Conservation (phyloP, 2,113 vertebrate genomes). For the Catagonus wagneri region DNA sequence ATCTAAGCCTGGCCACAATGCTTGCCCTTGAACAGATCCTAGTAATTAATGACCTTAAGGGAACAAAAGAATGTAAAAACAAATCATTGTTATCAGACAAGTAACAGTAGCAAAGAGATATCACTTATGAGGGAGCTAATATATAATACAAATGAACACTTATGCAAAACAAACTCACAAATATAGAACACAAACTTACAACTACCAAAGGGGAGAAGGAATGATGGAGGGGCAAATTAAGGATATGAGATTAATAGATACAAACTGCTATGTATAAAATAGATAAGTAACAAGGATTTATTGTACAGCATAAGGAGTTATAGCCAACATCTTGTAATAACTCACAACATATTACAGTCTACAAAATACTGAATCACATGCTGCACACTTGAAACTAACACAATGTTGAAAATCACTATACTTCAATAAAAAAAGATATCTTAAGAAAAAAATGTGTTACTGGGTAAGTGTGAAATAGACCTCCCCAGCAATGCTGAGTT, state of each 20-base stretch:
- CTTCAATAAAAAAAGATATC: neutral
- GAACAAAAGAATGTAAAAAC: too few species aligned
- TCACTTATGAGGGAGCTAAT: neutral
- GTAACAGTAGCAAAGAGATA: too few species aligned
- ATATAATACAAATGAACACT: neutral
- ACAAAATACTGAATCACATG: neutral
- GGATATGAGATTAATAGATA: neutral
- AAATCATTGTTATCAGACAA: too few species aligned
- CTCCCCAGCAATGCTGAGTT: neutral
- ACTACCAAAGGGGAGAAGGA: neutral
- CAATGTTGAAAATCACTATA: neutral
- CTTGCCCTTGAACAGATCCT: too few species aligned
- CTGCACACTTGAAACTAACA: neutral
- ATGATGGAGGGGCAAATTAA: neutral
- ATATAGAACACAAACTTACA: neutral
- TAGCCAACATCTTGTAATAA: neutral
- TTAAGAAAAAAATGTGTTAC: neutral
- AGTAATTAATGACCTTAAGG: too few species aligned
- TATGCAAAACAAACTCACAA: neutral
- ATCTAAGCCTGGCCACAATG: too few species aligned
- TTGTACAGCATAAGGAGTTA: neutral
- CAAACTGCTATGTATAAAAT: neutral
- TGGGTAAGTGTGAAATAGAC: neutral
- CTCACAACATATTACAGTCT: neutral
- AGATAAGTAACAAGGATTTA: neutral